Evolutionary conservation across 2,797 vertebrate species (phyloP).

Genomic region (Arremon aurantiirostris): DNA sequence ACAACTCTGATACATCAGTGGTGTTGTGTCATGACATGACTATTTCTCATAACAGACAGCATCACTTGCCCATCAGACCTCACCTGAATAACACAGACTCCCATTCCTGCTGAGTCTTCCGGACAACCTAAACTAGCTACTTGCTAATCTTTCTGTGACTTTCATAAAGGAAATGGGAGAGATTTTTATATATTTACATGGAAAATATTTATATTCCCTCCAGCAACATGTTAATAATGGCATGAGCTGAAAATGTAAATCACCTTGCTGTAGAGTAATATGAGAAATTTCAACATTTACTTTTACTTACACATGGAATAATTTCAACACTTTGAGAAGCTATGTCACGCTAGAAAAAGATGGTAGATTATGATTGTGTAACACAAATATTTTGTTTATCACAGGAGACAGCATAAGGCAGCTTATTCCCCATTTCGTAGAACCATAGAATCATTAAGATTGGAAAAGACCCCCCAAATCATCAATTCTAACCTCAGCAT

Average conservation of each 20-base stretch:
- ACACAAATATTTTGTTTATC: background rate
- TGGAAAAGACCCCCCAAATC: background rate
- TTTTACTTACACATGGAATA: background rate
- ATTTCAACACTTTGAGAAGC: background rate
- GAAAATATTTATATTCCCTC: slow-evolving; percentile 15
- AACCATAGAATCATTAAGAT: background rate
- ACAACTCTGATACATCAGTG: background rate
- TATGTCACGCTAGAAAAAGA: background rate
- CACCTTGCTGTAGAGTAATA: background rate
- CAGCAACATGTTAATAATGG: background rate
- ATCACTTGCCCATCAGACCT: background rate
- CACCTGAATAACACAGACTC: background rate
- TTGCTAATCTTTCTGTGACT: background rate
- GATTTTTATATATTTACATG: background rate
- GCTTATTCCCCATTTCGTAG: background rate
- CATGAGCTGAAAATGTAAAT: background rate
- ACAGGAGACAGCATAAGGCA: background rate
- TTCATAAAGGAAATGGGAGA: background rate
- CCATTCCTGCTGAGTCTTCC: background rate
- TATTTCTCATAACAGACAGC: slow-evolving; percentile 4
- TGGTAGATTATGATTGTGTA: background rate
- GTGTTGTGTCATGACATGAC: background rate
- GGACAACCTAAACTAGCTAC: background rate
- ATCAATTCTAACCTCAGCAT: background rate
- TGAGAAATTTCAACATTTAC: background rate